These are phyloP conservation scores for Cettia cetti DNA, from an alignment of 2,113 vertebrate genomes.

Conservation along the genomic window DNA sequence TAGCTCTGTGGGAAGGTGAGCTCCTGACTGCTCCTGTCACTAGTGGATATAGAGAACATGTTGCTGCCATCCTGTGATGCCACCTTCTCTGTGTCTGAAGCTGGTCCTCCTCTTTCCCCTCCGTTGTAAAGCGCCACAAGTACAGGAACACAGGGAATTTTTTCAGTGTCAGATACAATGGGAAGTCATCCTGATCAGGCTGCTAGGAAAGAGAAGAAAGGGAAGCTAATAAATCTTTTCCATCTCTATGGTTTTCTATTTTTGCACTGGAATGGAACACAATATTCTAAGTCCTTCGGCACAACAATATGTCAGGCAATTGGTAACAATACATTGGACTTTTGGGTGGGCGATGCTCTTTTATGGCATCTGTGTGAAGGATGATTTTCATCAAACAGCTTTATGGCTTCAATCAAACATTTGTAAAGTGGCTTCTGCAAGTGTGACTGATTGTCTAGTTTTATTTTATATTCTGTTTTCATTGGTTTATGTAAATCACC, in stretches of 20 bases:
- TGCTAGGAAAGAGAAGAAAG: slow-evolving; percentile 29
- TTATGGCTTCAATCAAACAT: slow-evolving; percentile 1
- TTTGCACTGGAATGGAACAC: slow-evolving; percentile 42
- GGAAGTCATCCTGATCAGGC: not conserved
- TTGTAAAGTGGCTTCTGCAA: slow-evolving; percentile 25
- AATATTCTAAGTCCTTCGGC: not conserved
- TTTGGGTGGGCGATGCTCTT: not conserved
- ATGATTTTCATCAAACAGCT: slow-evolving; percentile 35
- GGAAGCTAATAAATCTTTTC: slow-evolving; percentile 52
- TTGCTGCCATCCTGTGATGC: not conserved
- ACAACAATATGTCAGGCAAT: not conserved
- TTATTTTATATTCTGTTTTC: slow-evolving; percentile 17
- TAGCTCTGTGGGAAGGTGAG: not conserved
- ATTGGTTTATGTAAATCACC: not conserved
- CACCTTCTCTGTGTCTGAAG: not conserved
- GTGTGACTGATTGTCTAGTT: not conserved
- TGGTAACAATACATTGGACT: slow-evolving; percentile 7
- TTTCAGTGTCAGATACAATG: not conserved
- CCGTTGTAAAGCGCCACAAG: rapidly evolving
- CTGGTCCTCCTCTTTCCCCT: not conserved
- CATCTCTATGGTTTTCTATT: slow-evolving; percentile 42
- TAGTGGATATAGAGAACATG: not conserved
- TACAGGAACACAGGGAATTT: not conserved
- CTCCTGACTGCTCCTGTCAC: not conserved
- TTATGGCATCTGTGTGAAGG: slow-evolving; percentile 8